These are phyloP conservation scores for Itoplectis maculator DNA, from an alignment of 2,888 invertebrate genomes.

Conservation along the genomic window DNA sequence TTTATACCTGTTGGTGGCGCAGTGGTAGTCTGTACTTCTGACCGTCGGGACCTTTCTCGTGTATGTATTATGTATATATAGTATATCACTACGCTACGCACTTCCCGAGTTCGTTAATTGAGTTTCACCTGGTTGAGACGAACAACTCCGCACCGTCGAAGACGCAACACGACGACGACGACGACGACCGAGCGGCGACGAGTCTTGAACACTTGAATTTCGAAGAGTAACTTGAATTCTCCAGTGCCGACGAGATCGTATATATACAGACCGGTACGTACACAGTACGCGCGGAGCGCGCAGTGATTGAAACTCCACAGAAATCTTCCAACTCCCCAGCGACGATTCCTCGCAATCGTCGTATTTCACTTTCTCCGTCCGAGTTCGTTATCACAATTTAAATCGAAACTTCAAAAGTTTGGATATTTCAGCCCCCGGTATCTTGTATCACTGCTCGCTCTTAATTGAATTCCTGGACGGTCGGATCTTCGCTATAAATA, in stretches of 20 bases:
- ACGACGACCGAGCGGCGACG: constrained; percentile 18
- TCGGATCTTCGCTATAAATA: neutral
- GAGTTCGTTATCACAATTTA: constrained; percentile 35
- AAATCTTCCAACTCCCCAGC: constrained; percentile 3
- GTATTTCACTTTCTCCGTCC: neutral
- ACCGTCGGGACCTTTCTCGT: neutral
- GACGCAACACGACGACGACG: neutral
- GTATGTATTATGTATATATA: neutral
- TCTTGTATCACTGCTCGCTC: neutral
- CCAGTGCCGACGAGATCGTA: neutral
- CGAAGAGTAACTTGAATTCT: constrained; percentile 40
- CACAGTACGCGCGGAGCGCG: neutral
- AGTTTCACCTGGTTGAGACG: constrained; percentile 27
- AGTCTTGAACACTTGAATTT: constrained; percentile 26
- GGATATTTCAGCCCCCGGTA: neutral
- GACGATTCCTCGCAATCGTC: neutral
- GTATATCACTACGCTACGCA: constrained; percentile 1
- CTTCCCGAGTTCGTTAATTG: constrained; percentile 45
- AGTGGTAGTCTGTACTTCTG: neutral
- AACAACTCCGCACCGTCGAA: constrained; percentile 1
- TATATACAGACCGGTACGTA: neutral
- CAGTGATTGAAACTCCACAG: constrained; percentile 25
- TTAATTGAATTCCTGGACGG: neutral
- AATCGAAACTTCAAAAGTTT: constrained; percentile 22
- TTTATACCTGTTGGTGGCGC: neutral